These are phyloP conservation scores for Saturnia pavonia DNA, from an alignment of 2,888 invertebrate species.

Conservation along the genomic window DNA sequence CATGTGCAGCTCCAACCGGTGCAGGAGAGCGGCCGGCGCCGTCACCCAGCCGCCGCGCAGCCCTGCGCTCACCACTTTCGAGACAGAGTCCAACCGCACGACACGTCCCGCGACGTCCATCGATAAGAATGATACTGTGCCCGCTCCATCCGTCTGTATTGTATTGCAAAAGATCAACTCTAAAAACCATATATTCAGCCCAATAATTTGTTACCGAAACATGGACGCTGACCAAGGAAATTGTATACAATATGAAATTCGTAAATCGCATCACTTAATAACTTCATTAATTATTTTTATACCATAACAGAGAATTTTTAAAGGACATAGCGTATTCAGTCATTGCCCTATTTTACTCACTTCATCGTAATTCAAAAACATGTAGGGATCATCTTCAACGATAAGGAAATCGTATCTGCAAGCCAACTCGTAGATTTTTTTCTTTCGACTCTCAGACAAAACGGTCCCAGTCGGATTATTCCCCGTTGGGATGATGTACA, in stretches of 20 bases:
- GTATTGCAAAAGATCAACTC: no score
- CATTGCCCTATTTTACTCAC: slow-evolving; percentile 52
- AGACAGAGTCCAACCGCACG: slow-evolving; percentile 88
- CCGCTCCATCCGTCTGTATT: no score
- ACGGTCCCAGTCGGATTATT: slow-evolving; percentile 89
- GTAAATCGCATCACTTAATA: no score
- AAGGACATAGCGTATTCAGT: no score
- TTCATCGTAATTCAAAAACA: slow-evolving; percentile 87
- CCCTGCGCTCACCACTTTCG: slow-evolving; percentile 88
- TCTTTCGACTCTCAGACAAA: slow-evolving; percentile 83
- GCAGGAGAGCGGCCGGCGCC: slow-evolving; percentile 84
- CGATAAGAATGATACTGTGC: slow-evolving; percentile 83
- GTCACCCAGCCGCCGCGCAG: slow-evolving; percentile 88
- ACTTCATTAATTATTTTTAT: no score
- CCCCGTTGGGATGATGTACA: slow-evolving; percentile 89
- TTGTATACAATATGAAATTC: no score
- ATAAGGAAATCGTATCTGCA: slow-evolving; percentile 89
- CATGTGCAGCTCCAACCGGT: slow-evolving; percentile 85
- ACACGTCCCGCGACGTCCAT: slow-evolving; percentile 89
- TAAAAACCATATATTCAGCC: no score
- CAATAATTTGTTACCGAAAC: no score
- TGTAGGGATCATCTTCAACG: slow-evolving; percentile 92
- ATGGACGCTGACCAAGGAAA: no score
- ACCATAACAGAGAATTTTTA: no score
- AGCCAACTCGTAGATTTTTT: slow-evolving; percentile 87